Conservation (phyloP, 2,797 vertebrate species). For the Schizopygopsis pylzovi region DNA sequence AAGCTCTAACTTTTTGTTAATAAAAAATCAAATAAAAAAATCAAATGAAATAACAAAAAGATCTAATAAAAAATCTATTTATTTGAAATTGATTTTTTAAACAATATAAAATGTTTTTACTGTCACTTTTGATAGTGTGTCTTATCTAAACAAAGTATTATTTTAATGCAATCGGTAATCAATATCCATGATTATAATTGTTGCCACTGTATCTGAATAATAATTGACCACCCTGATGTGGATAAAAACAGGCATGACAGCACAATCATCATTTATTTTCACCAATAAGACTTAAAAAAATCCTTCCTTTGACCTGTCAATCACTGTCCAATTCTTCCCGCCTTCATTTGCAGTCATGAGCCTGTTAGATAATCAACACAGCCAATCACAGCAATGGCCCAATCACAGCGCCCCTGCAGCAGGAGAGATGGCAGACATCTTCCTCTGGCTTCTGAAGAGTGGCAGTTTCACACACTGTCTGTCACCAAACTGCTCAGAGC, state of each 20-base stretch:
- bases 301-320: slow-evolving; percentile 19
- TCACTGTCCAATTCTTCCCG: slow-evolving; percentile 4
- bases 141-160: neutral
- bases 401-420: slow-evolving; percentile 24
- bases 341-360: slow-evolving; percentile 21
- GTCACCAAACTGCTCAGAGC: slow-evolving; percentile 39
- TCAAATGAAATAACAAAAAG: no score
- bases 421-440: slow-evolving; percentile 35
- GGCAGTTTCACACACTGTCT: slow-evolving; percentile 52
- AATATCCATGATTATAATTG: neutral
- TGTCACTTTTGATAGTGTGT: neutral
- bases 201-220: no score
- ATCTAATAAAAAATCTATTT: no score
- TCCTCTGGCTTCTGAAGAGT: slow-evolving; percentile 33
- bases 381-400: slow-evolving; percentile 41
- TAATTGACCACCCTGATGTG: neutral
- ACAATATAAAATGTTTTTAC: neutral
- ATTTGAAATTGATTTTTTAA: neutral
- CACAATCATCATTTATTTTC: neutral
- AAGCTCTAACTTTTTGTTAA: neutral
- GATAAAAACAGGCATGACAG: neutral
- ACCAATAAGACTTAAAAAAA: neutral
- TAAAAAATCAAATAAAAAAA: no score
- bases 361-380: slow-evolving; percentile 21
- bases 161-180: slow-evolving; percentile 1